Percentiles rank a stretch among this genome's conserved stretches.
These are phyloP conservation scores for Nesogale talazaci DNA, from an alignment of 2,113 vertebrate species.

Conservation along the genomic window DNA sequence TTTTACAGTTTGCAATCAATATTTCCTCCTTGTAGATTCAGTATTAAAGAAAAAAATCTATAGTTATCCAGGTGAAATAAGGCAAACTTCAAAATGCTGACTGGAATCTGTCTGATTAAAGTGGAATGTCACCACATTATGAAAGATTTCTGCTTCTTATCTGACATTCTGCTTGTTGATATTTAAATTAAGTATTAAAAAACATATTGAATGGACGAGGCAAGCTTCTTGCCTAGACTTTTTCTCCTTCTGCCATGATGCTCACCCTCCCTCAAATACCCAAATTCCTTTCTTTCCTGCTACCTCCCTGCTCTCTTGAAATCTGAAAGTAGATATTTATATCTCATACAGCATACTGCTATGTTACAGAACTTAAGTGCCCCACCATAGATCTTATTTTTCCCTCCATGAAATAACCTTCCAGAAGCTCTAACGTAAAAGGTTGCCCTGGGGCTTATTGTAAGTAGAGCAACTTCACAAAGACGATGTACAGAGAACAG, in stretches of 20 bases:
- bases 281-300: not conserved
- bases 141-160: not conserved
- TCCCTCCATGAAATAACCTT: not conserved
- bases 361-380: not conserved
- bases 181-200: constrained; percentile 40
- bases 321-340: not conserved
- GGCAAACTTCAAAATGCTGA: constrained; percentile 26
- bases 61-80: constrained; percentile 48
- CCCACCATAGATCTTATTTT: not conserved
- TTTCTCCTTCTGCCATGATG: not conserved
- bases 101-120: not conserved
- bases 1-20: constrained; percentile 33
- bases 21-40: not conserved
- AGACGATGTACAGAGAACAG: not conserved
- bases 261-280: not conserved
- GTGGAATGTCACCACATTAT: not conserved
- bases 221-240: not conserved
- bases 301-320: not conserved
- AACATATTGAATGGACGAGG: not conserved
- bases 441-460: not conserved
- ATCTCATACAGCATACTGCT: not conserved
- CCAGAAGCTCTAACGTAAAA: not conserved
- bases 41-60: not conserved
- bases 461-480: not conserved
- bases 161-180: not conserved